These are phyloP conservation scores for Gymnodraco acuticeps DNA, from an alignment of 2,797 vertebrate genomes.

Conservation along the genomic window DNA sequence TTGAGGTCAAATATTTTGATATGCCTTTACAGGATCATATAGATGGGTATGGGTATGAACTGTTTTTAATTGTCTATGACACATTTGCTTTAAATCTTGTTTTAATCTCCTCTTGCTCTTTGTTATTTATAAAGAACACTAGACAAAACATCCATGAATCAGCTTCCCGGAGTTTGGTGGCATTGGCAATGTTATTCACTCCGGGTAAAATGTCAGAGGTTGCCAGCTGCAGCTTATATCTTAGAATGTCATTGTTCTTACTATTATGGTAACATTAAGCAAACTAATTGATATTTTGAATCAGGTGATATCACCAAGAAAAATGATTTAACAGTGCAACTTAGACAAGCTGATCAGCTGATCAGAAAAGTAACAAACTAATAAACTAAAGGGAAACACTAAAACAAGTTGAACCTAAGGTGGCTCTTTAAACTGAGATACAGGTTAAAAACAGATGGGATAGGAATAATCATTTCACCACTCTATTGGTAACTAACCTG, in stretches of 20 bases:
- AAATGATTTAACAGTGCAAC: no score
- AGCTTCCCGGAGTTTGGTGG: background rate
- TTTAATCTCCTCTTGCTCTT: background rate
- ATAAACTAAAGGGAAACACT: background rate
- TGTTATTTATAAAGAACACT: background rate
- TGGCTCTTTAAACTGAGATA: background rate
- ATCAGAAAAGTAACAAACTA: no score
- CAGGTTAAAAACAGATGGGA: background rate
- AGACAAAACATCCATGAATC: background rate
- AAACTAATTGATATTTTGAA: background rate
- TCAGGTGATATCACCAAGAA: background rate
- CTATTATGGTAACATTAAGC: background rate
- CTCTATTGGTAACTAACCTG: background rate
- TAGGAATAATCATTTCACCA: background rate
- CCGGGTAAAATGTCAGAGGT: background rate
- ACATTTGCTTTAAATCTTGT: background rate
- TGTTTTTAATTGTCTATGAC: background rate
- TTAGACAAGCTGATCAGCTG: no score
- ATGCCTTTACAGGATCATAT: background rate
- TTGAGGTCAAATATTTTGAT: slow-evolving; percentile 4
- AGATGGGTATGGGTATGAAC: slow-evolving; percentile 6
- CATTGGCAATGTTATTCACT: background rate
- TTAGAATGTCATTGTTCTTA: background rate
- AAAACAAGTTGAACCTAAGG: no score
- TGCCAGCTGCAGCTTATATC: background rate